These are phyloP conservation scores for Pycnonotus jocosus DNA, from an alignment of 2,113 vertebrate species.

Conservation along the genomic window DNA sequence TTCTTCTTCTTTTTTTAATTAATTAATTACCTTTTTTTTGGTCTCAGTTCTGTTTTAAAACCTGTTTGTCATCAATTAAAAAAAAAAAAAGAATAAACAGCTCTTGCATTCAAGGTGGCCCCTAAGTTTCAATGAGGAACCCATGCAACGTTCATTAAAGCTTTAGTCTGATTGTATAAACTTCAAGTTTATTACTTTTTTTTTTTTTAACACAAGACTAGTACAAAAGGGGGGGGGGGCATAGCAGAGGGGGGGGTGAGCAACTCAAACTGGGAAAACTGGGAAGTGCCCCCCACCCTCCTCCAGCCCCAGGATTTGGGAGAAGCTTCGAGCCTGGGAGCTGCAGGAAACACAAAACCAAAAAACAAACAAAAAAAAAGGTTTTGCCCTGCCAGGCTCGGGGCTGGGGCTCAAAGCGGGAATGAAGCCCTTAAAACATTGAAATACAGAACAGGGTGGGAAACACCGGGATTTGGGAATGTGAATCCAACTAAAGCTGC, in stretches of 20 bases:
- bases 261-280: neutral
- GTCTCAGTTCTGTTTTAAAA: slow-evolving; percentile 76
- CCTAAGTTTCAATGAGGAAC: neutral
- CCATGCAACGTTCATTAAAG: slow-evolving; percentile 10
- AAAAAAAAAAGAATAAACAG: slow-evolving; percentile 60
- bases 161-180: slow-evolving; percentile 50
- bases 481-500: neutral
- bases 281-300: neutral
- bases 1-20: neutral
- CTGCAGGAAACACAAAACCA: fast-evolving
- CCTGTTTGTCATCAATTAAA: slow-evolving; percentile 77
- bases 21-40: neutral
- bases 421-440: neutral
- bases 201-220: neutral
- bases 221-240: slow-evolving; percentile 25
- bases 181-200: slow-evolving; percentile 32
- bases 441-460: neutral
- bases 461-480: neutral
- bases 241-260: neutral
- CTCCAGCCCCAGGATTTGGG: neutral
- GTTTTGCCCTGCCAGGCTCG: neutral
- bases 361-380: neutral
- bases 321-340: fast-evolving
- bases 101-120: slow-evolving; percentile 39
- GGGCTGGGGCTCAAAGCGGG: neutral